Evolutionary conservation across 2,888 invertebrate species (phyloP).

Genomic region (Metopia argyrocephala): DNA sequence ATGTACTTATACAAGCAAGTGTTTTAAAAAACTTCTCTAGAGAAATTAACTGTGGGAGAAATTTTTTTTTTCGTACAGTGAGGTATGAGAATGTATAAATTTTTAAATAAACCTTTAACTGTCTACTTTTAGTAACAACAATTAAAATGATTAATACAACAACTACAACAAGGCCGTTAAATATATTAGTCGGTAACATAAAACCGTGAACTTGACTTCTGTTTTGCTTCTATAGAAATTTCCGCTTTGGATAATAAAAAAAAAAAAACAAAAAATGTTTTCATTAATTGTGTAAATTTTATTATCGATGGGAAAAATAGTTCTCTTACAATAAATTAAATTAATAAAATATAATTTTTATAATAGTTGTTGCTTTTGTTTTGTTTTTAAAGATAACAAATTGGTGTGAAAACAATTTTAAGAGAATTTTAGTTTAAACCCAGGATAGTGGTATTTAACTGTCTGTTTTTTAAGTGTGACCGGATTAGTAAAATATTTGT

Average conservation of each 20-base stretch:
- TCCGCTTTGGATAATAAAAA: too few species aligned
- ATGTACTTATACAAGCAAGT: too few species aligned
- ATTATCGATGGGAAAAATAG: background rate
- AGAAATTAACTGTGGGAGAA: too few species aligned
- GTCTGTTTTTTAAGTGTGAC: too few species aligned
- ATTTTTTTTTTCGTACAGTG: too few species aligned
- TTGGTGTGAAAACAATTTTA: constrained; percentile 12
- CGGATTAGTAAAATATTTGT: too few species aligned
- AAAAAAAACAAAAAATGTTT: constrained; percentile 23
- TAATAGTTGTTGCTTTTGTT: background rate
- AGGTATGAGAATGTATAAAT: too few species aligned
- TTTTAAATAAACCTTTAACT: too few species aligned
- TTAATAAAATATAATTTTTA: background rate
- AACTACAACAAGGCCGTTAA: too few species aligned
- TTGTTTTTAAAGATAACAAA: background rate
- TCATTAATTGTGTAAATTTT: background rate
- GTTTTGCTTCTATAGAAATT: constrained; percentile 19
- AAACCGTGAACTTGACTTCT: constrained; percentile 57
- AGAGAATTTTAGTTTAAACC: constrained; percentile 14
- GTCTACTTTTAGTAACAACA: background rate
- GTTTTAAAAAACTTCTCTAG: too few species aligned
- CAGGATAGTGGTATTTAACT: too few species aligned
- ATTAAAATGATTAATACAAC: background rate
- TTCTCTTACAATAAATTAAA: constrained; percentile 14
- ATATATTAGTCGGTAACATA: constrained; percentile 19